A percentile compares a stretch with the other conserved stretches of the same genome.
Conservation (phyloP, 1,140 invertebrate genomes). For the Papilio xuthus region DNA sequence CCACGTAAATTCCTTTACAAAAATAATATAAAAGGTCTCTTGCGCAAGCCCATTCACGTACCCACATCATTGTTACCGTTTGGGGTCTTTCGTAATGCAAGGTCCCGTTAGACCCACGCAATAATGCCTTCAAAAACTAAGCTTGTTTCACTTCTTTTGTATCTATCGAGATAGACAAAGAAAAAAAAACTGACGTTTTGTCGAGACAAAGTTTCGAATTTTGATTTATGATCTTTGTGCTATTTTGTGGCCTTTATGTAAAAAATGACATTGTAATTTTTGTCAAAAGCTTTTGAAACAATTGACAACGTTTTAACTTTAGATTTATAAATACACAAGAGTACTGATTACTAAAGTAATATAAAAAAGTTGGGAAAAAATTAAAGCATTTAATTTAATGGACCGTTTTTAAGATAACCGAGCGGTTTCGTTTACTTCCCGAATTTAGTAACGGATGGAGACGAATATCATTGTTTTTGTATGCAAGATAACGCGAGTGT, state of each 20-base stretch:
- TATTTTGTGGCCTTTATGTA: constrained; percentile 2
- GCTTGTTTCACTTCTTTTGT: constrained; percentile 67
- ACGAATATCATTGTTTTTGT: constrained; percentile 56
- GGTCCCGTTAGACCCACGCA: constrained; percentile 69
- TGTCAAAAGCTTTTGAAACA: constrained; percentile 31
- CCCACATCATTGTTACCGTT: constrained; percentile 63
- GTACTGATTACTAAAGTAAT: not conserved
- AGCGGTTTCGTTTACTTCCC: not conserved
- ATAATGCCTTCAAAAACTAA: constrained; percentile 52
- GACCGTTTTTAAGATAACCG: constrained; percentile 18
- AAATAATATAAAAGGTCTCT: constrained; percentile 62
- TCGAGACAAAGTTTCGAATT: constrained; percentile 44
- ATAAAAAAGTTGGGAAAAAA: not conserved
- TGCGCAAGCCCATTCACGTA: constrained; percentile 70
- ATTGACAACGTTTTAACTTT: constrained; percentile 18
- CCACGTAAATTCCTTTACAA: constrained; percentile 65
- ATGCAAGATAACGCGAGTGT: constrained; percentile 47
- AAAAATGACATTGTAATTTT: constrained; percentile 4
- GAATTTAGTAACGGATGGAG: constrained; percentile 29
- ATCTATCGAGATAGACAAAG: constrained; percentile 54
- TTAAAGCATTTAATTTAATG: constrained; percentile 9
- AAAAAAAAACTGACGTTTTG: constrained; percentile 69
- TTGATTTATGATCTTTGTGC: constrained; percentile 33
- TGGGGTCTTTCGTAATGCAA: constrained; percentile 60
- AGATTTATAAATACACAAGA: constrained; percentile 25